phyloP scores from a whole-genome alignment of 2,113 vertebrate species.

The Phalacrocorax aristotelis region DNA sequence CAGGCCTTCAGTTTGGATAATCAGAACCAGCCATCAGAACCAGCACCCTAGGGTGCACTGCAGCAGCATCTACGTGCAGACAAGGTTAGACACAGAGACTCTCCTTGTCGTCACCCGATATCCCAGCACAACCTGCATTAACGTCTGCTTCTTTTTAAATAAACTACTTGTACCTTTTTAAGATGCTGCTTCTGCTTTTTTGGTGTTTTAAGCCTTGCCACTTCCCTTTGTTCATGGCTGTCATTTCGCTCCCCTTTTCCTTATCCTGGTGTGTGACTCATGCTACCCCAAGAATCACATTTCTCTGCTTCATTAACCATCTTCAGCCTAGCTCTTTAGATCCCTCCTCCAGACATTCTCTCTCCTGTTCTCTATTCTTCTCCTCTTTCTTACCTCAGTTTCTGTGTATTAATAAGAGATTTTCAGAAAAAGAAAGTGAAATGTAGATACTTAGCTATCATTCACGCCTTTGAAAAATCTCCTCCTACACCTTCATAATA shows the following conservation, averaged over 20 bases:
- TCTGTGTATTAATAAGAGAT: background rate
- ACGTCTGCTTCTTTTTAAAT: background rate
- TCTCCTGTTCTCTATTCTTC: background rate
- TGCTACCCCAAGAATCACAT: background rate
- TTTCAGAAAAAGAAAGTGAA: constrained; percentile 4
- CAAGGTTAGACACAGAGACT: background rate
- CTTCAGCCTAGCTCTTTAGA: background rate
- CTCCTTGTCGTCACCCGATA: background rate
- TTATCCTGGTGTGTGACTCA: background rate
- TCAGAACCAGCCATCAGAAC: background rate
- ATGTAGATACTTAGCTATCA: background rate
- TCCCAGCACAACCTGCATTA: background rate
- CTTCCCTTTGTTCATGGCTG: background rate
- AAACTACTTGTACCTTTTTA: background rate
- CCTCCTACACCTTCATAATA: background rate
- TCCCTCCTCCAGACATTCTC: background rate
- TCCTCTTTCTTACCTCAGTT: background rate
- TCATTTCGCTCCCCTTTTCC: background rate
- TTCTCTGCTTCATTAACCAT: background rate
- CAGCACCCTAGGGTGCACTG: background rate
- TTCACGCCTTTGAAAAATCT: constrained; percentile 5
- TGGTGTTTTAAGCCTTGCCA: background rate
- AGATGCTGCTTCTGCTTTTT: background rate
- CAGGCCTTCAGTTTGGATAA: background rate
- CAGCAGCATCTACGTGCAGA: background rate